Evolutionary conservation across 2,888 invertebrate genomes (phyloP).

Genomic region (Auanema sp.): DNA sequence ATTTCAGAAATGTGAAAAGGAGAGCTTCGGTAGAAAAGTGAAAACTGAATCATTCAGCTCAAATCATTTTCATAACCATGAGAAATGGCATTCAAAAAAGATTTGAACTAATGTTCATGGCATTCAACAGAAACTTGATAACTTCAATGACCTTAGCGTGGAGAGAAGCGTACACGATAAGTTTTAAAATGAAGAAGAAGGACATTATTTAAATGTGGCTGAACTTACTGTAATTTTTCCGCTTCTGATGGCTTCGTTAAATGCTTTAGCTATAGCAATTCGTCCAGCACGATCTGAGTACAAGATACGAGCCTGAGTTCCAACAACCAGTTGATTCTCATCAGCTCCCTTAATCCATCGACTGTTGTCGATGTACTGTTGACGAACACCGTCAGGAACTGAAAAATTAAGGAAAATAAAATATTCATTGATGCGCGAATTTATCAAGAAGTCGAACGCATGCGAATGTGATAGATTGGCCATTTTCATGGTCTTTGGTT

Average conservation of each 20-base stretch:
- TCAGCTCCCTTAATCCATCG: conserved; percentile 71
- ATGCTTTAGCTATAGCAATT: conserved; percentile 69
- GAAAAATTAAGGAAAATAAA: conserved; percentile 17
- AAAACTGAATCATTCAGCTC: too few species aligned
- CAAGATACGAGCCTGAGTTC: conserved; percentile 69
- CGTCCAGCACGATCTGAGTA: conserved; percentile 71
- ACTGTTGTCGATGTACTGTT: conserved; percentile 71
- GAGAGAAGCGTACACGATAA: neutral
- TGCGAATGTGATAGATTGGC: neutral
- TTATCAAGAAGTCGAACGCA: neutral
- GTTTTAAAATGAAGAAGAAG: neutral
- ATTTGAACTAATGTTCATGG: too few species aligned
- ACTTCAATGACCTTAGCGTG: conserved; percentile 9
- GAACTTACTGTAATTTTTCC: conserved; percentile 36
- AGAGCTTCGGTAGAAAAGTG: too few species aligned
- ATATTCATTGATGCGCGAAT: neutral
- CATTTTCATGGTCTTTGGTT: neutral
- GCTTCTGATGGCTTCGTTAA: conserved; percentile 68
- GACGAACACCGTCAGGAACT: conserved; percentile 67
- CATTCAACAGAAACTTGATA: neutral
- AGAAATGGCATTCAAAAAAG: too few species aligned
- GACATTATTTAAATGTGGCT: neutral
- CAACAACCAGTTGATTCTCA: conserved; percentile 68
- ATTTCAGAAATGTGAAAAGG: too few species aligned
- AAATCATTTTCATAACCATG: too few species aligned